Evolutionary conservation across 2,797 vertebrate species (phyloP).

Genomic region (Phoxinus dragarum): DNA sequence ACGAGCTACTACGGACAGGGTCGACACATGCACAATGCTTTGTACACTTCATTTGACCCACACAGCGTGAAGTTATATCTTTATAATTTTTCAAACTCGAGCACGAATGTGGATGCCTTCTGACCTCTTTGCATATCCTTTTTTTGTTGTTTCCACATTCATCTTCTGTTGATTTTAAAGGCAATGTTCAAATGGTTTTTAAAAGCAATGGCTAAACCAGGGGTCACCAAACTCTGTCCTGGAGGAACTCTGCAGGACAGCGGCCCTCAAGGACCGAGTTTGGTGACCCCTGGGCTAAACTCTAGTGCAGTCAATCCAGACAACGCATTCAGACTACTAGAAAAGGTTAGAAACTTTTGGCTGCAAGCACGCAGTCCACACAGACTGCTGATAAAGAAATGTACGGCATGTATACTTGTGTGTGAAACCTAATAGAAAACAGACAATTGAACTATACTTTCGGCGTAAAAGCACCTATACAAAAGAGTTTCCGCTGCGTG

Average conservation of each 20-base stretch:
- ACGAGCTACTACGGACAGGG: background rate
- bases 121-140: background rate
- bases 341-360: background rate
- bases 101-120: background rate
- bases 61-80: background rate
- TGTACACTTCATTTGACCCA: background rate
- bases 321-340: background rate
- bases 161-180: background rate
- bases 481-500: background rate
- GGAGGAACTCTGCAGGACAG: no score
- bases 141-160: background rate
- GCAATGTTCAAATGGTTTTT: background rate
- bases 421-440: background rate
- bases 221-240: no score
- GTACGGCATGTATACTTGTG: background rate
- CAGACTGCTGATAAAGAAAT: background rate
- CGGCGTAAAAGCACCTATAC: background rate
- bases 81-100: background rate
- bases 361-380: background rate
- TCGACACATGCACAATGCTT: background rate
- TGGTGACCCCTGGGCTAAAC: no score
- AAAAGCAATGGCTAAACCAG: background rate
- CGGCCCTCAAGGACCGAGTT: no score
- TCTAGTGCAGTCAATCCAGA: background rate
- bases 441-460: background rate